These are phyloP conservation scores for Ammodytes marinus DNA, from an alignment of 2,113 vertebrate species.

Conservation along the genomic window DNA sequence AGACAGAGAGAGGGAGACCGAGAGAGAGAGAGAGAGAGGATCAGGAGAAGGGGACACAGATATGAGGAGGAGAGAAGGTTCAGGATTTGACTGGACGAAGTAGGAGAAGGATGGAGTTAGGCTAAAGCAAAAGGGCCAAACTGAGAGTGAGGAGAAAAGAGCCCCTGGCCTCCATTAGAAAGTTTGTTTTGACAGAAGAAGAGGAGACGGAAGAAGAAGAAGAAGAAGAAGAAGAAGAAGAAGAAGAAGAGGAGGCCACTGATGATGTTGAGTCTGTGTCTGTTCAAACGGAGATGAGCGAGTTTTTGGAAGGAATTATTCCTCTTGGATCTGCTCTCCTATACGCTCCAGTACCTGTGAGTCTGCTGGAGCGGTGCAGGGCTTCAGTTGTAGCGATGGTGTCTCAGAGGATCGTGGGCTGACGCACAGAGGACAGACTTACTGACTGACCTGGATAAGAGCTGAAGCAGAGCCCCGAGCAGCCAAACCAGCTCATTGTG, in stretches of 20 bases:
- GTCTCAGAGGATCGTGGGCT: constrained; percentile 70
- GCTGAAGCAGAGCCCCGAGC: constrained; percentile 46
- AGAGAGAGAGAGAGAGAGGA: constrained; percentile 53
- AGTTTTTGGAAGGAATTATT: constrained; percentile 37
- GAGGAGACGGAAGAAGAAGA: constrained; percentile 20
- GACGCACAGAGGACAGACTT: constrained; percentile 65
- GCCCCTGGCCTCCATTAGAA: constrained; percentile 33
- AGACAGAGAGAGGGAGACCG: constrained; percentile 51
- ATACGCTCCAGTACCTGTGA: constrained; percentile 56
- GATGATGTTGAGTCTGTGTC: constrained; percentile 16
- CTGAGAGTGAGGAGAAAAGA: constrained; percentile 12
- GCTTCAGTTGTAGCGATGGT: constrained; percentile 44
- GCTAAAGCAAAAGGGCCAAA: constrained; percentile 21
- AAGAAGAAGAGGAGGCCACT: constrained; percentile 22
- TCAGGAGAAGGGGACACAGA: constrained; percentile 48
- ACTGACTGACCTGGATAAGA: constrained; percentile 78
- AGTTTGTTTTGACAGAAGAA: constrained; percentile 63
- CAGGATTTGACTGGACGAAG: constrained; percentile 27
- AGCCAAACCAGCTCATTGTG: constrained; percentile 55
- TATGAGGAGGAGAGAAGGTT: constrained; percentile 41
- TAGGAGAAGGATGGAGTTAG: constrained; percentile 36
- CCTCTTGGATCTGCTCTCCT: constrained; percentile 6
- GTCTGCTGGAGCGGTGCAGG: constrained; percentile 41
- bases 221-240: constrained; percentile 4
- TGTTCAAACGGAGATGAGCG: constrained; percentile 36